These are phyloP conservation scores for Aurelia aurita DNA, from an alignment of 30 jellyfish, hydroid and myxozoan species.

Conservation along the genomic window DNA sequence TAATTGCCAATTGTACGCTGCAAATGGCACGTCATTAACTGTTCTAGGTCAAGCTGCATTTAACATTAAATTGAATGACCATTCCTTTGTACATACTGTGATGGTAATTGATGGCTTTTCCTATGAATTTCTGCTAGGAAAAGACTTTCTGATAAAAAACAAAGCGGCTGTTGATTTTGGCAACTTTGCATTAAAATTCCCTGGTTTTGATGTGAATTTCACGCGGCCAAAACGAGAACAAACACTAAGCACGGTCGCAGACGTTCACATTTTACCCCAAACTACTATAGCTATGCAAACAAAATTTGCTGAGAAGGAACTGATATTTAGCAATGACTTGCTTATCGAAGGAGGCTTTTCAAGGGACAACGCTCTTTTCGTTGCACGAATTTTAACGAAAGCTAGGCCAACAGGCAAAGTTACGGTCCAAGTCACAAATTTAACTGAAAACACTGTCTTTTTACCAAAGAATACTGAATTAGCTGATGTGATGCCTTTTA, in stretches of 20 bases:
- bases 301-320: not conserved
- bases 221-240: slow-evolving; percentile 4
- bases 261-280: slow-evolving; percentile 8
- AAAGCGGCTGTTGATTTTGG: not conserved
- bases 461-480: slow-evolving; percentile 18
- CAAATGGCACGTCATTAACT: too few species aligned
- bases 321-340: not conserved
- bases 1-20: not conserved
- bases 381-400: slow-evolving; percentile 29
- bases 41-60: slow-evolving; percentile 10
- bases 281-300: slow-evolving; percentile 26
- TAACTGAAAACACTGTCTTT: slow-evolving; percentile 12
- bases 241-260: slow-evolving; percentile 6
- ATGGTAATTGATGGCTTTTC: not conserved
- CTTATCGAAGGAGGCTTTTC: slow-evolving; percentile 30
- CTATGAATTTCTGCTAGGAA: slow-evolving; percentile 29
- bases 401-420: slow-evolving; percentile 16
- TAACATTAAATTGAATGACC: slow-evolving; percentile 8
- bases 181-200: not conserved
- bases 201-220: not conserved
- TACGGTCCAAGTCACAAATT: slow-evolving; percentile 15
- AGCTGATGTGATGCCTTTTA: slow-evolving; percentile 16
- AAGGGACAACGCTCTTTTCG: slow-evolving; percentile 5
- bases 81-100: slow-evolving; percentile 7
- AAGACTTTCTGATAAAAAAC: slow-evolving; percentile 14